Percentiles rank a stretch among this genome's conserved stretches.
These are phyloP conservation scores for Astur gentilis DNA, from an alignment of 2,113 vertebrate species.

Conservation along the genomic window DNA sequence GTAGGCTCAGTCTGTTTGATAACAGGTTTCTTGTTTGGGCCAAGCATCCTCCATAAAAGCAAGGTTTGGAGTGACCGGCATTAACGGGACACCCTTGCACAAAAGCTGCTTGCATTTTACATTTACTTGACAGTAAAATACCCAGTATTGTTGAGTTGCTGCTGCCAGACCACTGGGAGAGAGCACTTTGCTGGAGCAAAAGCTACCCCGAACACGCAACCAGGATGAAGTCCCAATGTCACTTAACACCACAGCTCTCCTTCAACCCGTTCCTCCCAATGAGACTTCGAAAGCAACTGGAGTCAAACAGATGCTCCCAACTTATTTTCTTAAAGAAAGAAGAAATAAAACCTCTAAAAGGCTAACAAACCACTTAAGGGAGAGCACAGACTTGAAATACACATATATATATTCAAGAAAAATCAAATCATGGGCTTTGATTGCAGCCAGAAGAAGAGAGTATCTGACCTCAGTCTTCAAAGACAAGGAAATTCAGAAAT, in stretches of 20 bases:
- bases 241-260: not conserved
- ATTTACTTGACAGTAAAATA: not conserved
- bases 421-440: not conserved
- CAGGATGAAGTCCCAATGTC: not conserved
- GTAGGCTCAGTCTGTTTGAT: not conserved
- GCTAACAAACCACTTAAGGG: not conserved
- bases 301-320: not conserved
- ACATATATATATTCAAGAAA: not conserved
- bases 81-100: not conserved
- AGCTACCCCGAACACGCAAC: not conserved
- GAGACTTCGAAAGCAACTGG: not conserved
- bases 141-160: not conserved
- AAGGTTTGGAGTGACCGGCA: not conserved
- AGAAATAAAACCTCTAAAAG: not conserved
- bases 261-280: not conserved
- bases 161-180: not conserved
- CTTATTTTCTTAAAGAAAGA: not conserved
- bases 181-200: not conserved
- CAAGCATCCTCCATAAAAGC: not conserved
- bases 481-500: constrained; percentile 35
- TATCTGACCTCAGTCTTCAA: constrained; percentile 27
- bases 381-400: not conserved
- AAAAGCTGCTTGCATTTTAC: not conserved
- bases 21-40: not conserved
- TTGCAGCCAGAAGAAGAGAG: constrained; percentile 8